phyloP scores from a whole-genome alignment of 2,113 vertebrate genomes.

The Peromyscus maniculatus region DNA sequence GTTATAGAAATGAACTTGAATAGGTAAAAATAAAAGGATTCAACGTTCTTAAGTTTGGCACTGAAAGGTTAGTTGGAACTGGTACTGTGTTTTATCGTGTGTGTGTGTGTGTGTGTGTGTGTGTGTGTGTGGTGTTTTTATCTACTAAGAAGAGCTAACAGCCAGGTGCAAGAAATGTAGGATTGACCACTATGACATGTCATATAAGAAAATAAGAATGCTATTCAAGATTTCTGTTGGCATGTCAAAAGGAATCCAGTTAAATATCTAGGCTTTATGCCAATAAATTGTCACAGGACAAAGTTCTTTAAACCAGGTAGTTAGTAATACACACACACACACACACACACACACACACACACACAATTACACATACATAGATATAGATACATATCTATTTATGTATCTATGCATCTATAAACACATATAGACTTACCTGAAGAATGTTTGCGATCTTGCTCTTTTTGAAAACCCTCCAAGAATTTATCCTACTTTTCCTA shows the following conservation, averaged over 20 bases:
- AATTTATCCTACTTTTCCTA: neutral
- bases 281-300: neutral
- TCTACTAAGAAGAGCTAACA: neutral
- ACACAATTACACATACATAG: neutral
- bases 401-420: neutral
- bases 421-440: neutral
- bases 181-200: neutral
- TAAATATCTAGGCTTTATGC: neutral
- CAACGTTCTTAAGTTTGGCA: neutral
- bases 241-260: neutral
- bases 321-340: neutral
- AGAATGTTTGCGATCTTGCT: neutral
- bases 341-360: neutral
- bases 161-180: neutral
- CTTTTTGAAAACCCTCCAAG: neutral
- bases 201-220: slow-evolving; percentile 25
- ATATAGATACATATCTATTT: neutral
- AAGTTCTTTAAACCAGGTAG: neutral
- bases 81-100: neutral
- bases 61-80: slow-evolving; percentile 1
- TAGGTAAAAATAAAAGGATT: neutral
- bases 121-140: neutral
- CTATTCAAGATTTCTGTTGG: neutral
- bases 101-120: neutral
- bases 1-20: neutral